These are phyloP conservation scores for Troides helena DNA, from an alignment of 2,888 invertebrate species.

Conservation along the genomic window DNA sequence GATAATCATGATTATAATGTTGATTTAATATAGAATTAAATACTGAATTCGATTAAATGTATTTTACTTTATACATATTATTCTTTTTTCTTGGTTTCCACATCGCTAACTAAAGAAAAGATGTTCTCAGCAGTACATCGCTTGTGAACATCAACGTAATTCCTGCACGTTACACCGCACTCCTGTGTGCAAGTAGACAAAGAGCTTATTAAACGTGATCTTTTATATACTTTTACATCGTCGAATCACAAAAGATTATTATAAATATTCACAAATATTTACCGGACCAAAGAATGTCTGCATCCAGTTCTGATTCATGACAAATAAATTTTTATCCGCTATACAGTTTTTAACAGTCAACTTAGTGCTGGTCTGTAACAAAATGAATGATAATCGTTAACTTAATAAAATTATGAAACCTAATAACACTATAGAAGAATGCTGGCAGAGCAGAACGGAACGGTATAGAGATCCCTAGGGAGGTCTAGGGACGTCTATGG, in stretches of 20 bases:
- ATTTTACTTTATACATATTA: constrained; percentile 33
- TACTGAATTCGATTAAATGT: no score
- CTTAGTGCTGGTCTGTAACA: constrained; percentile 59
- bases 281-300: constrained; percentile 73
- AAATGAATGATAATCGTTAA: not conserved
- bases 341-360: constrained; percentile 66
- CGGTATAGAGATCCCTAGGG: no score
- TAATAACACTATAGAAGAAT: not conserved
- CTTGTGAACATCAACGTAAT: constrained; percentile 63
- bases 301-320: constrained; percentile 74
- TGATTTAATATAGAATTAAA: no score
- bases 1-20: no score
- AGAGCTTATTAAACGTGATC: not conserved
- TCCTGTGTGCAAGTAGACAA: constrained; percentile 51
- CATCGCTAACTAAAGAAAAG: constrained; percentile 66
- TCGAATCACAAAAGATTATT: no score
- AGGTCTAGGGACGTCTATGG: no score
- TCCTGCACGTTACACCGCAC: constrained; percentile 73
- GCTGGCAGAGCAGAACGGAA: no score
- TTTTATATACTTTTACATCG: no score
- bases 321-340: constrained; percentile 66
- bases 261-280: constrained; percentile 35
- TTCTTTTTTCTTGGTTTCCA: constrained; percentile 59
- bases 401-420: no score
- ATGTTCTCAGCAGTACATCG: constrained; percentile 70